Conservation (phyloP, 2,113 vertebrate genomes). For the Halcyon senegalensis region DNA sequence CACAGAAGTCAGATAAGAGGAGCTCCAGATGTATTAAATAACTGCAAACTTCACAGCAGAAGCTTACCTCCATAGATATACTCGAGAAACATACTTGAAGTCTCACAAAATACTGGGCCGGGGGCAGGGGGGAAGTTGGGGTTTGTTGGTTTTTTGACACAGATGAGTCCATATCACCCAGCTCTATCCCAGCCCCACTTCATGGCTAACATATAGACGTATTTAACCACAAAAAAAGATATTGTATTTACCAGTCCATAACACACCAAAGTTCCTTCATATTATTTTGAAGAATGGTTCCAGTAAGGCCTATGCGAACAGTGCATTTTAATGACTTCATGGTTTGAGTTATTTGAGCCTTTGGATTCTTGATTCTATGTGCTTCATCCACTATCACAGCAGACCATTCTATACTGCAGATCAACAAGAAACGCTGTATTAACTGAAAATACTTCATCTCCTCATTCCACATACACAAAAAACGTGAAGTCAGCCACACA, state of each 20-base stretch:
- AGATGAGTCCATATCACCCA: neutral
- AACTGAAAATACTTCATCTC: neutral
- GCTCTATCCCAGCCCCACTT: neutral
- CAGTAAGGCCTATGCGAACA: conserved; percentile 92
- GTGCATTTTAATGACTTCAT: conserved; percentile 89
- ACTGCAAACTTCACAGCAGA: neutral
- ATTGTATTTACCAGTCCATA: conserved; percentile 89
- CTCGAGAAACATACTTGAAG: neutral
- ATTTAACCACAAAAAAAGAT: neutral
- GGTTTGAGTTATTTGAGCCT: conserved; percentile 89
- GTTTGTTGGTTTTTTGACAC: neutral
- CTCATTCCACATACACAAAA: neutral
- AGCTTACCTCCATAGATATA: neutral
- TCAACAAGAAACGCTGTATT: neutral
- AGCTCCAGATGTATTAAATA: neutral
- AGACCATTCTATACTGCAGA: conserved; percentile 88
- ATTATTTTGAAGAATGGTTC: conserved; percentile 95
- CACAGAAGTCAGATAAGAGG: neutral
- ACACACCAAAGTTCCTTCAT: conserved; percentile 98
- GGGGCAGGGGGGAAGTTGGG: neutral
- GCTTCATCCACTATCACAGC: conserved; percentile 94
- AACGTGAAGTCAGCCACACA: neutral
- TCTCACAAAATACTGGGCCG: neutral
- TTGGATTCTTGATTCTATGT: conserved; percentile 96
- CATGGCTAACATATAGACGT: neutral